Conservation (phyloP, 2,113 vertebrate species). For the Melanostigma gelatinosum region DNA sequence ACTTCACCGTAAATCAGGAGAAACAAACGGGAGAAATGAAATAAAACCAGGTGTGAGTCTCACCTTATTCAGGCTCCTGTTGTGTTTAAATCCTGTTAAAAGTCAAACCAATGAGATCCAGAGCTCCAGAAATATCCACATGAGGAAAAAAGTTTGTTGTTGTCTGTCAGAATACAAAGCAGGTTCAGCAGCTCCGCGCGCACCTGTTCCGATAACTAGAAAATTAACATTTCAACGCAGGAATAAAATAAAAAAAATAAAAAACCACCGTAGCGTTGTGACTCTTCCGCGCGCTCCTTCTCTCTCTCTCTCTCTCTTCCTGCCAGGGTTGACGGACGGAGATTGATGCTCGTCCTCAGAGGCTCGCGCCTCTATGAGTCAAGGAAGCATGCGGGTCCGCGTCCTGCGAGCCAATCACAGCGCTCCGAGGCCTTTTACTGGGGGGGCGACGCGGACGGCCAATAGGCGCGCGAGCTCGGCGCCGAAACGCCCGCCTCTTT, state of each 20-base stretch:
- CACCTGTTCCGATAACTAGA: background rate
- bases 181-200: background rate
- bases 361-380: conserved; percentile 87
- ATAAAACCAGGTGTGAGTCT: conserved; percentile 1
- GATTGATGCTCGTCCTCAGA: conserved; percentile 88
- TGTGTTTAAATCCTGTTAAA: conserved; percentile 26
- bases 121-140: conserved; percentile 67
- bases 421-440: conserved; percentile 34
- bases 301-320: conserved; percentile 65
- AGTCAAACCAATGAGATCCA: conserved; percentile 43
- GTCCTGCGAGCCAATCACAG: conserved; percentile 84
- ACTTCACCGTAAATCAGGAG: background rate
- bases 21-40: background rate
- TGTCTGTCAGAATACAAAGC: background rate
- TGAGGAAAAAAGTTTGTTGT: conserved; percentile 8
- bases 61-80: conserved; percentile 56
- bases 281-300: conserved; percentile 24
- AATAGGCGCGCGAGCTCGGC: conserved; percentile 68
- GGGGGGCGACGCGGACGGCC: conserved; percentile 72
- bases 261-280: background rate
- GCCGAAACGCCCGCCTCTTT: conserved; percentile 37
- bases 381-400: conserved; percentile 82
- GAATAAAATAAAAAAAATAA: background rate
- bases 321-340: conserved; percentile 87
- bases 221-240: background rate